Evolutionary conservation across 2,888 invertebrate genomes (phyloP), one percentile per base, ranked within the genome.

Genomic region (Melikaiella ostensackeni): DNA sequence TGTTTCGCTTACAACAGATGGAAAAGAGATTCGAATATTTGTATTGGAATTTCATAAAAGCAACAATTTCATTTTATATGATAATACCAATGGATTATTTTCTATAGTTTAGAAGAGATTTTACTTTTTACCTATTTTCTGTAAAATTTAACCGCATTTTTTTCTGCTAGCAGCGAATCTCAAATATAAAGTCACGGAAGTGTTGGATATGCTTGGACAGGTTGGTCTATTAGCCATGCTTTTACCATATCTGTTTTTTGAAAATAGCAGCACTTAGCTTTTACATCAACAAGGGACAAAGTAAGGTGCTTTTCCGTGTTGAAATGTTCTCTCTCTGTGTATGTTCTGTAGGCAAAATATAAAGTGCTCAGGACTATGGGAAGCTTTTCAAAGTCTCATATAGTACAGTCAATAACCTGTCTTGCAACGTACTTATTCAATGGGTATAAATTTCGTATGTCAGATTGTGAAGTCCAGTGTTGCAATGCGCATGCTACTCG

Each of bases 401-500:
- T 7, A 19, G 50, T 50, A 50, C 13, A 19, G 50, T 50, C 46
- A 70, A 50, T 33, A 70, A 70, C 11, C 30, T 50, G 11, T 30
- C 50, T 70, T 33, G 50, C 50, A 55, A 21, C 21, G 30, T 11
- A 70, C 33, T 30, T 50, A 50, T 62, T 77, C 63, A 70, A 33
- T 70, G 84, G 82, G 80, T 85, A 86, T 84, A 86, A 87, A 87
- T 87, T 86, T 85, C 79, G 81, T 80, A 84, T 82, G 80, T 79
- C 80, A 81, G 84, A 86, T 86, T 79, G 80, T 81, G 42, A 85
- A 84, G 84, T 84, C 81, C 82, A 80, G 81, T 79, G 83, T 85
- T 84, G 87, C 87, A 86, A 86, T 85, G 89, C 88, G 89, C 89
- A 89, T 89, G 88, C 88, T 85, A 84, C 84, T 86, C 85, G 84